A percentile compares a stretch with the other conserved stretches of the same genome.
phyloP scores from a whole-genome alignment of 2,797 vertebrate species.

The Enteromius anoplus region DNA sequence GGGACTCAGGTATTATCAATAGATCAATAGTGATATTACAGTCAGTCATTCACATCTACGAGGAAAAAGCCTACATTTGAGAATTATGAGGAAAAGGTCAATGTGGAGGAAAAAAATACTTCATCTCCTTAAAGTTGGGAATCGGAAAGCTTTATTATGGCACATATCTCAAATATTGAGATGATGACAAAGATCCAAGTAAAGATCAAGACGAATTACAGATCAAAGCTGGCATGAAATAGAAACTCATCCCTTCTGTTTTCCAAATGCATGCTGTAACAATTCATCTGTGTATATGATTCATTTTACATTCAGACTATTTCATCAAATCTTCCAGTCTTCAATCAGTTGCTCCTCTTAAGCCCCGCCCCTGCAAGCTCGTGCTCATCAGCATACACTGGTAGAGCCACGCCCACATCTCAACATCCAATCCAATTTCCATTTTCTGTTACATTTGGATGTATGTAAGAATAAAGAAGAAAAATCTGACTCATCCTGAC shows the following conservation, averaged over 20 bases:
- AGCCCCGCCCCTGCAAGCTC: background rate
- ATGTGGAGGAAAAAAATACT: background rate
- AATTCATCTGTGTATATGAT: background rate
- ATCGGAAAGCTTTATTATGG: background rate
- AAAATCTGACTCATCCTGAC: background rate
- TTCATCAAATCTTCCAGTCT: background rate
- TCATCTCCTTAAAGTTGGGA: background rate
- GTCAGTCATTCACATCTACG: background rate
- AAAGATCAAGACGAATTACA: constrained; percentile 11
- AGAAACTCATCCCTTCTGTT: background rate
- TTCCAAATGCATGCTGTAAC: background rate
- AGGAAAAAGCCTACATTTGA: background rate
- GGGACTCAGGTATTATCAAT: background rate
- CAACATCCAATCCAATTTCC: background rate
- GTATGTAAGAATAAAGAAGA: background rate
- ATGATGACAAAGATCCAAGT: background rate
- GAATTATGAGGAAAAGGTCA: background rate
- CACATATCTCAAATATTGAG: constrained; percentile 7
- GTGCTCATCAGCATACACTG: background rate
- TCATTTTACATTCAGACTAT: background rate
- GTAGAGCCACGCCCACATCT: background rate
- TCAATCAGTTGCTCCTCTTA: too few relatives aligned
- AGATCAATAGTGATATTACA: background rate
- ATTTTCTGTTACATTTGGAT: background rate
- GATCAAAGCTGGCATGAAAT: background rate